phyloP scores from a whole-genome alignment of 2,113 vertebrate genomes.

The pig (Sus scrofa) region T2T-Sscrofa CM000817.6:76843001-76843500 shows the following conservation, averaged over 20 bases:
- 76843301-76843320: not conserved
- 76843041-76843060: rapidly evolving
- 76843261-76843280: not conserved
- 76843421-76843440: not conserved
- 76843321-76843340: not conserved
- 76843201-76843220: not conserved
- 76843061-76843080: not conserved
- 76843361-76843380: rapidly evolving
- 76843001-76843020: not conserved
- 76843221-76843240: not conserved
- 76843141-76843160: rapidly evolving
- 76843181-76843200: not conserved
- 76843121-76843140: not conserved
- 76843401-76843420: not conserved
- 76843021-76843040: not conserved
- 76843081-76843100: not conserved
- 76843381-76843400: not conserved
- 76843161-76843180: rapidly evolving
- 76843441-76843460: not conserved
- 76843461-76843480: not conserved
- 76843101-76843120: not conserved
- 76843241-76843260: not conserved
- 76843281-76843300: rapidly evolving
- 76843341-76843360: not conserved
- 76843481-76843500: not conserved